A percentile compares a stretch with the other conserved stretches of the same genome.
These are phyloP conservation scores for Neoascia interrupta DNA, from an alignment of 2,888 invertebrate genomes.

Conservation along the genomic window DNA sequence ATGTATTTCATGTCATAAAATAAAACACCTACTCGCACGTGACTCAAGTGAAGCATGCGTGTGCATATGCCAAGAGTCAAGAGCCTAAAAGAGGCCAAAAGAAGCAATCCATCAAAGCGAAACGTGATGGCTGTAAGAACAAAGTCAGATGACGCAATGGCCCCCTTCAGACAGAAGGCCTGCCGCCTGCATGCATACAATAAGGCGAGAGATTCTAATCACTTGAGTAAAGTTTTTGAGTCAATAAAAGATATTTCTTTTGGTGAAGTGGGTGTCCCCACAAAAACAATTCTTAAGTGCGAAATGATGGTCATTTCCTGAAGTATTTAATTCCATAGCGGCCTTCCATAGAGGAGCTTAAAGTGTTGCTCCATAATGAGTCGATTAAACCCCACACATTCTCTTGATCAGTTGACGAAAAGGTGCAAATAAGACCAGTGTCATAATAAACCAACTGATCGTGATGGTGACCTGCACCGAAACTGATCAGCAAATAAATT, in stretches of 20 bases:
- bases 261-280: too few relatives aligned
- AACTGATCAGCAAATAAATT: too few relatives aligned
- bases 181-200: too few relatives aligned
- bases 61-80: not conserved
- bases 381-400: too few relatives aligned
- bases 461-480: not conserved
- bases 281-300: slow-evolving; percentile 1
- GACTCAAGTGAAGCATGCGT: slow-evolving; percentile 7
- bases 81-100: slow-evolving; percentile 5
- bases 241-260: too few relatives aligned
- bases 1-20: slow-evolving; percentile 4
- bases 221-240: slow-evolving; percentile 46
- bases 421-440: not conserved
- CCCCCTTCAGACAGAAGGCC: too few relatives aligned
- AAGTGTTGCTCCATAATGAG: too few relatives aligned
- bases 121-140: slow-evolving; percentile 24
- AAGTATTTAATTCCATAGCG: too few relatives aligned
- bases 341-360: too few relatives aligned
- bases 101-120: not conserved
- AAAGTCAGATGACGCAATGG: not conserved
- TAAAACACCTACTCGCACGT: slow-evolving; percentile 36
- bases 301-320: slow-evolving; percentile 16
- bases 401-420: too few relatives aligned
- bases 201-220: slow-evolving; percentile 13
- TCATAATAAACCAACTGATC: not conserved